These are phyloP conservation scores for Schizopygopsis pylzovi DNA, from an alignment of 2,797 vertebrate genomes.

Conservation along the genomic window DNA sequence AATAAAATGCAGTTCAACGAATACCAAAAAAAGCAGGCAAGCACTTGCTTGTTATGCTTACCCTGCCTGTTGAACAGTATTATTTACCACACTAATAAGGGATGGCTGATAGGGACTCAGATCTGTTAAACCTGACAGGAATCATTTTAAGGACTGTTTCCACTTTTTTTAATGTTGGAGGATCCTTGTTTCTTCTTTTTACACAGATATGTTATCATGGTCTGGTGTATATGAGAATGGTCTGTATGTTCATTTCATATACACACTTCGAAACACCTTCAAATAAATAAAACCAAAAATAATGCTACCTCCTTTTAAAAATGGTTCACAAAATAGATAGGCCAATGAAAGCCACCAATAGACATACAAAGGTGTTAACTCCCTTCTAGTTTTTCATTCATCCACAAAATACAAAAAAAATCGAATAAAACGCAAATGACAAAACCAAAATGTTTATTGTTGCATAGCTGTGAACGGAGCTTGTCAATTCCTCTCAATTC, in stretches of 20 bases:
- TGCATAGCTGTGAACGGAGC: conserved; percentile 55
- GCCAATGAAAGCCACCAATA: conserved; percentile 51
- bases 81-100: conserved; percentile 43
- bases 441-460: conserved; percentile 75
- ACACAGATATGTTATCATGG: conserved; percentile 42
- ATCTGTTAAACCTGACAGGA: conserved; percentile 4
- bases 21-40: conserved; percentile 59
- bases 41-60: conserved; percentile 50
- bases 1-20: conserved; percentile 47
- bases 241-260: conserved; percentile 62
- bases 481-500: conserved; percentile 63
- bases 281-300: conserved; percentile 78
- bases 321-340: conserved; percentile 71
- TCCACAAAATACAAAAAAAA: conserved; percentile 51
- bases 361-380: conserved; percentile 48
- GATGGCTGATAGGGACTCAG: conserved; percentile 31
- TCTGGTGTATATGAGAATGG: conserved; percentile 47
- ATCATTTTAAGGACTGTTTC: conserved; percentile 53
- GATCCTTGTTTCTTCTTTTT: conserved; percentile 67
- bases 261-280: conserved; percentile 71
- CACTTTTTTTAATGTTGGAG: conserved; percentile 71
- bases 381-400: conserved; percentile 61
- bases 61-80: conserved; percentile 31
- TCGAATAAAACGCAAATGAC: conserved; percentile 42
- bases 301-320: conserved; percentile 85